Evolutionary conservation across 2,113 vertebrate genomes (phyloP).

Genomic region (Trogon melanurus): DNA sequence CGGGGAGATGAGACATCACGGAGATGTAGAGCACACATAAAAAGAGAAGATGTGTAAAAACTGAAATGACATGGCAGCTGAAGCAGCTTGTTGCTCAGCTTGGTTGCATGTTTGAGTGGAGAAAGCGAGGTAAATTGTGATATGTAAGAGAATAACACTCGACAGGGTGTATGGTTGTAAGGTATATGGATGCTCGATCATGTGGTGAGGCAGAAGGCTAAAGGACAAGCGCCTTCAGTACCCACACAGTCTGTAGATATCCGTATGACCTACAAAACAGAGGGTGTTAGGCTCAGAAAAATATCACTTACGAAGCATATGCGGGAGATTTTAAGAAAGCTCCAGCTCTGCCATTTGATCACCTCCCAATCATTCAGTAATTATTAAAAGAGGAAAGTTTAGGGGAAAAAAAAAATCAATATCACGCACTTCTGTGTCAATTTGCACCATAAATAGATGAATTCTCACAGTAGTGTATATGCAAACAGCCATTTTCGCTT

Average conservation of each 20-base stretch:
- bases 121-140: slow-evolving; percentile 74
- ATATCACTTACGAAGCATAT: not conserved
- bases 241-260: slow-evolving; percentile 44
- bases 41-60: slow-evolving; percentile 74
- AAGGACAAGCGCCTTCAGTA: slow-evolving; percentile 76
- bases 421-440: rapidly evolving
- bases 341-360: not conserved
- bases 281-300: slow-evolving; percentile 16
- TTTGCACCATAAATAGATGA: not conserved
- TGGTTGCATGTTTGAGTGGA: slow-evolving; percentile 72
- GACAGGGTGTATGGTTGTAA: slow-evolving; percentile 75
- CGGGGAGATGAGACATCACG: slow-evolving; percentile 64
- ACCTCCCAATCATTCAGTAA: not conserved
- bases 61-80: slow-evolving; percentile 77
- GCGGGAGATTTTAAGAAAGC: not conserved
- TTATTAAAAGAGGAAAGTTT: not conserved
- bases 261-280: slow-evolving; percentile 62
- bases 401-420: not conserved
- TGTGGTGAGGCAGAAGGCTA: slow-evolving; percentile 72
- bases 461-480: not conserved
- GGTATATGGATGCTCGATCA: slow-evolving; percentile 64
- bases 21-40: slow-evolving; percentile 63
- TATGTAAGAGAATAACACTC: slow-evolving; percentile 74
- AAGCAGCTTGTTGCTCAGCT: slow-evolving; percentile 76
- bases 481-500: not conserved